Evolutionary conservation across 2,888 invertebrate genomes (phyloP), one percentile per base, ranked within the genome.

Genomic region (Cataglyphis albicans): DNA sequence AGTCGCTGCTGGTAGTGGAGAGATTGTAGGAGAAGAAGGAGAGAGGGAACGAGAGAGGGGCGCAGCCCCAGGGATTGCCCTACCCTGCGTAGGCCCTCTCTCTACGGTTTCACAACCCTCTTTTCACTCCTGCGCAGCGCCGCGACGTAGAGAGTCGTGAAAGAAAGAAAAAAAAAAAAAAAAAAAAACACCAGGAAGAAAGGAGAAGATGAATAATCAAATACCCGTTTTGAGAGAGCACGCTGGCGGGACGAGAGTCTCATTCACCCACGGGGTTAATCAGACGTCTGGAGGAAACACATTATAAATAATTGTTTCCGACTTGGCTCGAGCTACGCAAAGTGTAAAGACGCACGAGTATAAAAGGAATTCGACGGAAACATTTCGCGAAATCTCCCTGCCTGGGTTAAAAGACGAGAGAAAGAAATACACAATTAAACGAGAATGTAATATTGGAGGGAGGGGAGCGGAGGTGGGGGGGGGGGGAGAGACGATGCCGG

Each of bases 181-280:
- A 74, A 72, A 84, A 78, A 82, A 78, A 74, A 41, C 63, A 78
- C 59, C 38, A 48, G 68, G 81, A 76, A 85, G 86, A 85, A 85
- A 86, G 86, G 84, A 82, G 83, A 83, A 76, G 88, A 88, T 90
- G 90, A 89, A 87, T 91, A 91, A 90, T 86, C 88, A 86, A 89
- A 87, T 87, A 73, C 70, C 82, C 73, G 67, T 80, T 80, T 80
- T 80, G 81, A 38, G 61, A 32, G 52, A 63, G 48, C 64, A 35
- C 73, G 52, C 57, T 65, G 44, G 57, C 75, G 61, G 72, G 87
- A 44, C 76, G 76, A 84, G 68, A 82, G 81, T 59, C 59, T 75
- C 83, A 78, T 87, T 86, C 84, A 82, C 78, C 63, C 83, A 81
- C 52, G 73, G 75, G 55, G 82, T 87, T 88, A 89, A 89, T 89